phyloP scores from a whole-genome alignment of 2,113 vertebrate genomes.

The Henicopernis longicauda region DNA sequence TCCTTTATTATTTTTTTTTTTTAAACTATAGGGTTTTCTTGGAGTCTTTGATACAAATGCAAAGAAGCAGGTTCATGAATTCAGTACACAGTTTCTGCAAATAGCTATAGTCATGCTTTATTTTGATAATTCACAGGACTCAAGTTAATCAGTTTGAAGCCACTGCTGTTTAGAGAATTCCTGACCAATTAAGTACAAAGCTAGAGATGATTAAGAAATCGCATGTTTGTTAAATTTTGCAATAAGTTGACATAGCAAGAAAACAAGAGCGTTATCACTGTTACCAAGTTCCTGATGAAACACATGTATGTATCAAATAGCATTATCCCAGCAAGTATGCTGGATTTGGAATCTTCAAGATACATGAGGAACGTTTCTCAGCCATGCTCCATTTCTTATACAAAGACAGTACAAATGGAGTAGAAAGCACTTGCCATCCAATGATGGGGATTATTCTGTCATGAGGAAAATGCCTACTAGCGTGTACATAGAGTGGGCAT shows the following conservation, averaged over 20 bases:
- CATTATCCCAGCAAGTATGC: not conserved
- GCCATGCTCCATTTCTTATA: not conserved
- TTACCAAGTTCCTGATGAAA: not conserved
- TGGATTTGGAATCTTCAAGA: not conserved
- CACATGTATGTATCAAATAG: not conserved
- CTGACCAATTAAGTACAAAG: not conserved
- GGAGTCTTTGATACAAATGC: not conserved
- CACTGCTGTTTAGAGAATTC: not conserved
- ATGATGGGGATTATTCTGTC: not conserved
- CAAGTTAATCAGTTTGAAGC: not conserved
- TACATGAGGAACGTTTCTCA: not conserved
- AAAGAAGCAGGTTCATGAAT: not conserved
- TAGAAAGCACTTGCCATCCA: not conserved
- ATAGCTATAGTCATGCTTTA: not conserved
- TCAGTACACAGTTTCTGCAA: not conserved
- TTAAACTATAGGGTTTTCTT: not conserved
- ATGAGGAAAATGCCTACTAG: not conserved
- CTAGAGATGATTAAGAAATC: not conserved
- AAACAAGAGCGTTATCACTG: not conserved
- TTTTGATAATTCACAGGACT: not conserved
- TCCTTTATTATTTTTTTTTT: not conserved
- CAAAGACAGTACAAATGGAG: not conserved
- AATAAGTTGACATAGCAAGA: not conserved
- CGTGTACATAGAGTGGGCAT: accelerated
- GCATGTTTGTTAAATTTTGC: not conserved